Base-by-base conservation (phyloP, 2,113 vertebrate genomes). In the Rhipidura dahli region DNA sequence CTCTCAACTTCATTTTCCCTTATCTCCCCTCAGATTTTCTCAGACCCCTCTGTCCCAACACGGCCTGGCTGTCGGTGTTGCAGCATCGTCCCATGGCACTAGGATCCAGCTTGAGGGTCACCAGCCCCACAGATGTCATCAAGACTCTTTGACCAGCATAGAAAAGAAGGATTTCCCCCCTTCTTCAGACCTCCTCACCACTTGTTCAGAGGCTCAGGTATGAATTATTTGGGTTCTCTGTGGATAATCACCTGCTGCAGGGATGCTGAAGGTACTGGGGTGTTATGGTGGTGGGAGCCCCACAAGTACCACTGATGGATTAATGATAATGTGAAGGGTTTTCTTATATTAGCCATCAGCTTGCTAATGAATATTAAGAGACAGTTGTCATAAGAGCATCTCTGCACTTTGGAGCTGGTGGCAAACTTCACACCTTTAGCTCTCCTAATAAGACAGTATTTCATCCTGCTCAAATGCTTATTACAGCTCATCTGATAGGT, bases 391-490 rank as follows among this genome's bases (percentile, higher is more conserved):
- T 66, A 91, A 69, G 93, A 95, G 79, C 91, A 95, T 72, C 83
- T 90, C 90, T 81, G 72, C 83, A 61, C 88, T 87, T 94, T 39
- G 49, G 90, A 92, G 86, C 77, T 93, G 80, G 88, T 94, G 94
- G 88, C 86, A 93, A 95, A 93, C 89, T 96, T 96, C 89, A 79
- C 88, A 96, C 94, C 90, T 96, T 60, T 76, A 75, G 76, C 60
- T 97, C 76, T 94, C 61, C 65, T 92, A 92, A 94, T 88, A 94
- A 93, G 86, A 92, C 85, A 90, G 37, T 71, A 89, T 96, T 95
- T 93, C 90, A 93, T 72, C 72, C 49, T 5, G 3, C 57, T 93
- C 80, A 69, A 96, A 66, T 87, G 72, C 80, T 95, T 93, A 92
- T 96, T 95, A 95, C 33, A 95, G 80, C 72, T 82, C 37, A 37